Conservation (phyloP, 35 echinoderm and acorn worm genomes). For the Apostichopus californicus region DNA sequence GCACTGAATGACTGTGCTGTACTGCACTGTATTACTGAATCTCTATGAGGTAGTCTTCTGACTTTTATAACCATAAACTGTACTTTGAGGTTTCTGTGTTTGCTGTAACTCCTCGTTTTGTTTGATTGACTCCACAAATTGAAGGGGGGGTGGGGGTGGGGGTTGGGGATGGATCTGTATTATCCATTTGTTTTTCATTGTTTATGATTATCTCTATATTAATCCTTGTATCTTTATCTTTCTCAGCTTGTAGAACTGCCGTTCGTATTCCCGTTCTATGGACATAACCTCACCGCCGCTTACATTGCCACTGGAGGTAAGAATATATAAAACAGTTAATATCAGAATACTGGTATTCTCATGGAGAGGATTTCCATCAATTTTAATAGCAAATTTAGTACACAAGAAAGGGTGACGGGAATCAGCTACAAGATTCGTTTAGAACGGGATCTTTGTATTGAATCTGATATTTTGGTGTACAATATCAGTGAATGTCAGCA, state of each 20-base stretch:
- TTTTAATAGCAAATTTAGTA: too few species aligned
- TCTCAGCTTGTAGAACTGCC: background rate
- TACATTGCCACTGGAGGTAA: conserved; percentile 28
- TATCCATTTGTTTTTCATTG: background rate
- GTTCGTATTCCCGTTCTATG: conserved; percentile 11
- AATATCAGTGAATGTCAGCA: too few species aligned
- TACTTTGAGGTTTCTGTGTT: background rate
- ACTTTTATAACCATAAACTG: background rate
- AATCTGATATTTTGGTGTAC: too few species aligned
- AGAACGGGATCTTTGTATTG: too few species aligned
- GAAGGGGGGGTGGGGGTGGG: too few species aligned
- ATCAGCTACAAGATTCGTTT: too few species aligned
- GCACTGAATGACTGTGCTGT: too few species aligned
- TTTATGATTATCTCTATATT: background rate
- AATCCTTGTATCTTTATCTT: background rate
- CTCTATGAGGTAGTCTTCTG: background rate
- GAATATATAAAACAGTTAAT: background rate
- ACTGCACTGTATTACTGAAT: background rate
- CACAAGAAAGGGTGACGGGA: too few species aligned
- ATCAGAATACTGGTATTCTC: background rate
- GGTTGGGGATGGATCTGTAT: too few species aligned
- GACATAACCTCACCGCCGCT: background rate
- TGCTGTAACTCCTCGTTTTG: background rate
- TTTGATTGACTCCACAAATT: background rate
- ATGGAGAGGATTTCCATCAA: too few species aligned